Evolutionary conservation across 2,113 vertebrate species (phyloP), one percentile per base, ranked within the genome.

Genomic region (Neopipo cinnamomea): DNA sequence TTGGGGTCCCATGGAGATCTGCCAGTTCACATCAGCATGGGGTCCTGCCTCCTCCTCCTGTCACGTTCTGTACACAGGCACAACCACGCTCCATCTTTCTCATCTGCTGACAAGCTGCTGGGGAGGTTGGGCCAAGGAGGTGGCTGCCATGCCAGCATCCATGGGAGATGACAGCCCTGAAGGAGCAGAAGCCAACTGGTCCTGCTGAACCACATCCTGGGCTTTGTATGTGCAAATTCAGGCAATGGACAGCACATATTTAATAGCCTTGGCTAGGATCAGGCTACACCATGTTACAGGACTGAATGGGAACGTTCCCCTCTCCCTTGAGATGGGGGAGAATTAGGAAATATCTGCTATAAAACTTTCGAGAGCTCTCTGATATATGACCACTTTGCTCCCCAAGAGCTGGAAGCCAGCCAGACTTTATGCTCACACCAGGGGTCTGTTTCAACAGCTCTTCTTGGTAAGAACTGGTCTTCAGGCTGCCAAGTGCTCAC

Each of bases 311-410:
- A 97, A 88, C 3, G 0, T 24, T 90, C 49, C 80, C 72, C 79
- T 88, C 67, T 97, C 91, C 89, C 97, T 91, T 9, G 91, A 85
- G 95, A 88, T 39, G 53, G 46, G 71, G 44, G 35, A 81, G 90
- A 91, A 96, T 94, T 91, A 95, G 93, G 93, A 97, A 95, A 95
- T 97, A 85, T 68, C 95, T 89, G 78, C 75, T 95, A 81, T 95
- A 96, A 96, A 97, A 62, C 86, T 97, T 96, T 85, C 63, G 46
- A 85, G 83, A 96, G 95, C 91, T 93, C 78, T 97, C 95, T 96
- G 78, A 97, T 97, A 94, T 79, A 91, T 8, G 73, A 55, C 58
- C 77, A 74, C 90, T 93, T 87, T 47, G 41, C 85, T 96, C 94
- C n/a, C 87, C 42, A 6, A 6, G 24, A 85, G 82, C 91, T 97